phyloP scores from a whole-genome alignment of 2,888 invertebrate genomes.

The Megaustenia siamemsis region DNA sequence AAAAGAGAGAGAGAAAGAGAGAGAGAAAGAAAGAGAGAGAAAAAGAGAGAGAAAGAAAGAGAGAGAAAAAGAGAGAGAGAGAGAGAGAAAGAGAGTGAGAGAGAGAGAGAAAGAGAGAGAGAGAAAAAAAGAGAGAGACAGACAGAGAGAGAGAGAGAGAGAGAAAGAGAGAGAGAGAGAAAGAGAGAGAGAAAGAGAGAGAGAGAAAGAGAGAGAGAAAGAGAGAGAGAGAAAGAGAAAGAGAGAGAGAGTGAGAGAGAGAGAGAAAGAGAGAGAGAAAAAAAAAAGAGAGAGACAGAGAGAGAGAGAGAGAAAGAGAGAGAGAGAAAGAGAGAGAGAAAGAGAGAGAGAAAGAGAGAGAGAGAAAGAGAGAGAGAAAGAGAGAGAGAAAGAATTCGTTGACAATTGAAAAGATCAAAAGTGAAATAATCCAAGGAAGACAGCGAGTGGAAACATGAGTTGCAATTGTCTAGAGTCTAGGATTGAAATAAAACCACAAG shows the following conservation, averaged over 20 bases:
- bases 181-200: no score
- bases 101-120: no score
- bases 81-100: no score
- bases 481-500: no score
- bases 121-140: no score
- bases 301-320: neutral
- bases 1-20: no score
- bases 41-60: no score
- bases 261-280: neutral
- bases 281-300: neutral
- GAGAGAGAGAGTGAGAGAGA: neutral
- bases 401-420: neutral
- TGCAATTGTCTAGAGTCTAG: no score
- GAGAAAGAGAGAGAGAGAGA: no score
- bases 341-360: neutral
- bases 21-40: no score
- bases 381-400: constrained; percentile 5
- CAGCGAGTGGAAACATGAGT: no score
- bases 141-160: neutral
- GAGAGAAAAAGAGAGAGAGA: no score
- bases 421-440: neutral
- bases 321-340: neutral
- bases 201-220: neutral
- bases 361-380: neutral
- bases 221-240: neutral